Base-by-base conservation (phyloP, 1,140 invertebrate genomes). In the Medauroidea extradentata region DNA sequence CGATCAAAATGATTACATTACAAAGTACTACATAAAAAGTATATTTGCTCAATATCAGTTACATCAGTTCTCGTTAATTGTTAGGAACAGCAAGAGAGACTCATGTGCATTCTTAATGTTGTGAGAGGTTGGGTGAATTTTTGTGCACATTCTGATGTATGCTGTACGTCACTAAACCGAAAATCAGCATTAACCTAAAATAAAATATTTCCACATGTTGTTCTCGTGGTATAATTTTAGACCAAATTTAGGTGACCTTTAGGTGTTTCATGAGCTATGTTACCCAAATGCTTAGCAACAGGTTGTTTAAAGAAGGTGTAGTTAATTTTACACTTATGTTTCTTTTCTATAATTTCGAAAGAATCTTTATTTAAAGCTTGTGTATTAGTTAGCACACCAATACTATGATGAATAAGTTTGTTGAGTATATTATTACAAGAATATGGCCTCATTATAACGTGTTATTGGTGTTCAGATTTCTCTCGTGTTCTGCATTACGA, bases 51-150 rank as follows among this genome's bases (percentile, higher is more conserved):
- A 57, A 57, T 34, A 48, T 27, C 5, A 27, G 44, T 50, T 57
- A 50, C 56, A 57, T 50, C 56, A 50, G 27, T 57, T 50, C 48
- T 39, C 44, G 56, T 57, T 57, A 14, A 57, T 57, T 57, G 56
- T 57, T 57, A 57, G 34, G 16, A 57, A 57, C n/a, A 55, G 14
- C 14, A 50, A 50, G 23, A 27, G 27, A 50, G n/a, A 46, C 24
- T 50, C 24, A 50, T 25, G n/a, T 50, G 48, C 23, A 25, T 23
- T 25, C 27, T 50, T 50, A 23, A 25, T 25, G 27, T 25, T 50
- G 24, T 50, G 27, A 27, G 48, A 24, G 21, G 27, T 27, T 50
- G 21, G 27, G n/a, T 27, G 21, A 50, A 23, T 25, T 50, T 7
- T 24, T n/a, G 19, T 25, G 14, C 23, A 42, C 39, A n/a, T 24